Conservation (phyloP, 1,140 invertebrate genomes). For the Drosophila cardini region DNA sequence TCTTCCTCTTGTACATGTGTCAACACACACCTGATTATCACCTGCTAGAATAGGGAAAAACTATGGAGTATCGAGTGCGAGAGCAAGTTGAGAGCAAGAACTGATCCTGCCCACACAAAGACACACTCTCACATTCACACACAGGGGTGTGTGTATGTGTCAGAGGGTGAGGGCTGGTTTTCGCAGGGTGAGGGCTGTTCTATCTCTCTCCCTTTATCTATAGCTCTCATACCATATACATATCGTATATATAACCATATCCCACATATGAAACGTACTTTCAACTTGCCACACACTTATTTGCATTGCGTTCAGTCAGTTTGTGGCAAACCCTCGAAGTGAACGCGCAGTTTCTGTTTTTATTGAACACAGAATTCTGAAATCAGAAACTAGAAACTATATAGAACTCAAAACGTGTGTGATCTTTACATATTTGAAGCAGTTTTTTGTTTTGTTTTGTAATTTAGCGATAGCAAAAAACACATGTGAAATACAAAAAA, state of each 20-base stretch:
- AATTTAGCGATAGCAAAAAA: constrained; percentile 8
- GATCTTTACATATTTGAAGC: constrained; percentile 1
- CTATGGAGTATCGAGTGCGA: constrained; percentile 24
- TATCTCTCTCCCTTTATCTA: background rate
- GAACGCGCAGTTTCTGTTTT: constrained; percentile 42
- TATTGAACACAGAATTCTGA: constrained; percentile 10
- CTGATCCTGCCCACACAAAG: constrained; percentile 51
- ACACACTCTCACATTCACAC: constrained; percentile 12
- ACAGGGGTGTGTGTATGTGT: constrained; percentile 42
- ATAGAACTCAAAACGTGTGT: constrained; percentile 1
- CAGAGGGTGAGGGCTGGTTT: constrained; percentile 42
- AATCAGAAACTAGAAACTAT: background rate
- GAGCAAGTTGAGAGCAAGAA: constrained; percentile 36
- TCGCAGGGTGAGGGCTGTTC: constrained; percentile 48
- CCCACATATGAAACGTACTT: constrained; percentile 42
- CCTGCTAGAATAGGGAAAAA: constrained; percentile 53
- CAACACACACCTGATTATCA: constrained; percentile 82
- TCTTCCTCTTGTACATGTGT: constrained; percentile 31
- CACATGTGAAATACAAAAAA: constrained; percentile 31
- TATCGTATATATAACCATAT: constrained; percentile 8
- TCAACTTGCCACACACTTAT: constrained; percentile 54
- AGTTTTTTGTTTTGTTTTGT: constrained; percentile 1
- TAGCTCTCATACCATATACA: background rate
- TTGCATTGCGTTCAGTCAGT: constrained; percentile 70
- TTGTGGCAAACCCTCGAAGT: constrained; percentile 68